These are phyloP conservation scores for Acomys russatus DNA, from an alignment of 2,797 vertebrate species.

Conservation along the genomic window DNA sequence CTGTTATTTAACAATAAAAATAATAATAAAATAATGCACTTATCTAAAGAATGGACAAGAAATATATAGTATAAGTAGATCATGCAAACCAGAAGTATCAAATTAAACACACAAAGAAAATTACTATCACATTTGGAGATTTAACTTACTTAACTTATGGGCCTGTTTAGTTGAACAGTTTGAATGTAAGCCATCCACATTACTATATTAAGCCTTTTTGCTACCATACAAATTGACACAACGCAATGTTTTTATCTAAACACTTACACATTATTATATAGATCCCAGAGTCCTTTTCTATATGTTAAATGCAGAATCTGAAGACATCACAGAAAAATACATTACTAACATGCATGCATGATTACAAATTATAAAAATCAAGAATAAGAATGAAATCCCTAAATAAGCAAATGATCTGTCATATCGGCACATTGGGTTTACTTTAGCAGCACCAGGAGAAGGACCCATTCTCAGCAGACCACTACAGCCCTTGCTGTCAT, in stretches of 20 bases:
- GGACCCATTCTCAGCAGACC: background rate
- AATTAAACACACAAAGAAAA: constrained; percentile 54
- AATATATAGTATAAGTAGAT: constrained; percentile 40
- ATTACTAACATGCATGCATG: too few relatives aligned
- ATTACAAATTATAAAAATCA: too few relatives aligned
- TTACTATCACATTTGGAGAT: background rate
- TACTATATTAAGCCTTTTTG: constrained; percentile 29
- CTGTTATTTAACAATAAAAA: constrained; percentile 51
- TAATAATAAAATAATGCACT: constrained; percentile 8
- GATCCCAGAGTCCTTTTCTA: too few relatives aligned
- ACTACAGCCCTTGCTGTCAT: background rate
- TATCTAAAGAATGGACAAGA: constrained; percentile 32
- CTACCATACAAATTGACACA: background rate
- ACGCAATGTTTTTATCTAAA: background rate
- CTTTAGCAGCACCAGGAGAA: background rate
- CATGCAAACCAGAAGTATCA: constrained; percentile 67
- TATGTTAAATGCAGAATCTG: too few relatives aligned
- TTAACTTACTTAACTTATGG: constrained; percentile 58
- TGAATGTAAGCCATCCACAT: background rate
- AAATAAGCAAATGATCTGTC: constrained; percentile 48
- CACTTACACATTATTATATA: background rate
- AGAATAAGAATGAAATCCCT: too few relatives aligned
- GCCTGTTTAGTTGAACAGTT: background rate
- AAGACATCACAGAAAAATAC: too few relatives aligned
- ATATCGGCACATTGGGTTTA: background rate